Conservation (phyloP, 2,797 vertebrate genomes). For the Periophthalmus magnuspinnatus region DNA sequence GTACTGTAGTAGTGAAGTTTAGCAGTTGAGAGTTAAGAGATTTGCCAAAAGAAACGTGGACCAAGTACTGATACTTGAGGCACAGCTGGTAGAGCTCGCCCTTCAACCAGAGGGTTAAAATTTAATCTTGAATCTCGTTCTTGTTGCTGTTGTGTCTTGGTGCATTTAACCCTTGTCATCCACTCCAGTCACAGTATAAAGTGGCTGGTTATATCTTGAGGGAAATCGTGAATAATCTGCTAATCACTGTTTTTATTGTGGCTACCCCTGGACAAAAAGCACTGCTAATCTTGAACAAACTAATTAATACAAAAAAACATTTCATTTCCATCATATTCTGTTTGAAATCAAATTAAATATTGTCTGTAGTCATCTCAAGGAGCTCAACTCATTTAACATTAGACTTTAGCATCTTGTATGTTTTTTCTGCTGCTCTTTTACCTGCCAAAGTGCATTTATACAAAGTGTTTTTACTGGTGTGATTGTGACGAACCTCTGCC, state of each 20-base stretch:
- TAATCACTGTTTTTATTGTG: neutral
- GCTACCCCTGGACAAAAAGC: neutral
- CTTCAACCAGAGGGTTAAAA: no score
- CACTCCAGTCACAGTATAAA: no score
- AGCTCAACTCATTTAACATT: no score
- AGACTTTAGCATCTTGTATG: neutral
- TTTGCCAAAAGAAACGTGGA: neutral
- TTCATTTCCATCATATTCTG: no score
- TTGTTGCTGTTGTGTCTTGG: no score
- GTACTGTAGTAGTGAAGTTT: slow-evolving; percentile 43
- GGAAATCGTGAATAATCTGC: neutral
- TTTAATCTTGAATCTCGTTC: no score
- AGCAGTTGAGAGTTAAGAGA: slow-evolving; percentile 31
- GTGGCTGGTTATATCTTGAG: no score
- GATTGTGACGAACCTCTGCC: slow-evolving; percentile 32
- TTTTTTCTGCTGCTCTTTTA: slow-evolving; percentile 1
- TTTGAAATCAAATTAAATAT: no score
- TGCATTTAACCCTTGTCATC: neutral
- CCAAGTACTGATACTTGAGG: neutral
- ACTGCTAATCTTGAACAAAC: neutral
- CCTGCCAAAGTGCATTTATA: neutral
- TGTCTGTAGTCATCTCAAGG: no score
- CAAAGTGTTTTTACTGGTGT: neutral
- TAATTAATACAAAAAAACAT: neutral
- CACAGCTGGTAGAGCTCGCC: no score